These are phyloP conservation scores for Bombus consobrinus DNA, from an alignment of 1,140 invertebrate species.

Conservation along the genomic window DNA sequence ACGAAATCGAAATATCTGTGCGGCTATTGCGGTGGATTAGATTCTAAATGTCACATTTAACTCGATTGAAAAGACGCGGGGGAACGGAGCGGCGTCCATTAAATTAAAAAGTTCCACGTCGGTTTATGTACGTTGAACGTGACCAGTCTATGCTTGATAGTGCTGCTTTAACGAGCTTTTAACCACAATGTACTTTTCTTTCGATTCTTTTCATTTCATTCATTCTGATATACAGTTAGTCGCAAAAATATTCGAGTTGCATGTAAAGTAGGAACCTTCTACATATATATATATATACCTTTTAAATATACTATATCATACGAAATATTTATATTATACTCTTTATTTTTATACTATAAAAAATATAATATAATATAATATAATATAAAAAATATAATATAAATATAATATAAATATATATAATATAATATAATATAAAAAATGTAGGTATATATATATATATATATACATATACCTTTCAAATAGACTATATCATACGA, in stretches of 20 bases:
- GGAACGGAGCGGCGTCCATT: not conserved
- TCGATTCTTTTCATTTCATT: not conserved
- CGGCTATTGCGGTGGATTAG: not conserved
- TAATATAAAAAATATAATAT: too few species aligned
- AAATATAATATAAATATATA: too few species aligned
- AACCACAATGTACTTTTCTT: not conserved
- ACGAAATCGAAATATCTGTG: not conserved
- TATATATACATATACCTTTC: too few species aligned
- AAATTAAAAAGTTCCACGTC: constrained; percentile 17
- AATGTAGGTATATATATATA: too few species aligned
- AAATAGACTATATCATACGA: too few species aligned
- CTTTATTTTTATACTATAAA: too few species aligned
- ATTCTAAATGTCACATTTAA: constrained; percentile 1
- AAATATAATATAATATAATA: too few species aligned
- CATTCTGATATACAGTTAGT: not conserved
- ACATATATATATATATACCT: too few species aligned
- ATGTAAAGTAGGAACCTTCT: too few species aligned
- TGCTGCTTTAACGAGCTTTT: constrained; percentile 6
- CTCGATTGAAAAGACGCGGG: not conserved
- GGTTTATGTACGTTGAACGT: not conserved
- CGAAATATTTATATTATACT: too few species aligned
- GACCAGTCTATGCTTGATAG: not conserved
- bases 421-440: too few species aligned
- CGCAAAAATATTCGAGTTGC: not conserved
- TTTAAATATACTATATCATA: too few species aligned